phyloP scores from a whole-genome alignment of 2,888 invertebrate genomes.

The Neoscelio sp. region DNA sequence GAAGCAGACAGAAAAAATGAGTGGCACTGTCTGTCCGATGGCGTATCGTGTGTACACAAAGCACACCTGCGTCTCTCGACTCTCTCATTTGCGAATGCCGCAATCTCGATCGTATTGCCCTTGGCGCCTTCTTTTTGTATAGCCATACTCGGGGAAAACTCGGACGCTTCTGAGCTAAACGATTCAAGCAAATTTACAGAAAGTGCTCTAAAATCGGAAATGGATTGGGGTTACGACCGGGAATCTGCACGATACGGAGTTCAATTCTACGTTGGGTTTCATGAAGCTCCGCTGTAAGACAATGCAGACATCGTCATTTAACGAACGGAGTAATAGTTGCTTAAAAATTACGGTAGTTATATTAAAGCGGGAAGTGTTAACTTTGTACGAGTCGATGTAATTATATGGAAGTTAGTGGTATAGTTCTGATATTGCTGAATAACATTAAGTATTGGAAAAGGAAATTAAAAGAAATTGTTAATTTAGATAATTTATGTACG shows the following conservation, averaged over 20 bases:
- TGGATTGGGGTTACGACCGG: slow-evolving; percentile 41
- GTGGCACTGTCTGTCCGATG: slow-evolving; percentile 13
- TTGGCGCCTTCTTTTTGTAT: slow-evolving; percentile 15
- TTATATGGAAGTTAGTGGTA: slow-evolving; percentile 33
- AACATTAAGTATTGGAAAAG: slow-evolving; percentile 28
- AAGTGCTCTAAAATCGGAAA: slow-evolving; percentile 51
- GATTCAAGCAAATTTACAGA: slow-evolving; percentile 70
- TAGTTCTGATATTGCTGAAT: slow-evolving; percentile 19
- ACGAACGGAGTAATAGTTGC: slow-evolving; percentile 28
- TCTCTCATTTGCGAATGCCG: slow-evolving; percentile 64
- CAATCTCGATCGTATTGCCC: slow-evolving; percentile 64
- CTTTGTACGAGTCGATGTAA: slow-evolving; percentile 28
- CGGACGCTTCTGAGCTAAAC: slow-evolving; percentile 67
- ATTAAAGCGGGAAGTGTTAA: slow-evolving; percentile 36
- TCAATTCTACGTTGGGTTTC: slow-evolving; percentile 47
- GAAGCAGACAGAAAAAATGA: slow-evolving; percentile 17
- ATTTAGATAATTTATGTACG: slow-evolving; percentile 21
- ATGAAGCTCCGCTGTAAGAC: slow-evolving; percentile 29
- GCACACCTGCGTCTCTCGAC: slow-evolving; percentile 66
- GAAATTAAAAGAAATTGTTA: slow-evolving; percentile 22
- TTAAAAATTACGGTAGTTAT: slow-evolving; percentile 37
- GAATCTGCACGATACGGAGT: slow-evolving; percentile 39
- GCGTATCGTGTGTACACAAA: neutral
- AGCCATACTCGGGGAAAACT: slow-evolving; percentile 34
- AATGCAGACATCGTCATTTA: slow-evolving; percentile 16